phyloP scores from a whole-genome alignment of 2,888 invertebrate genomes.

The Lamellibrachia satsuma region DNA sequence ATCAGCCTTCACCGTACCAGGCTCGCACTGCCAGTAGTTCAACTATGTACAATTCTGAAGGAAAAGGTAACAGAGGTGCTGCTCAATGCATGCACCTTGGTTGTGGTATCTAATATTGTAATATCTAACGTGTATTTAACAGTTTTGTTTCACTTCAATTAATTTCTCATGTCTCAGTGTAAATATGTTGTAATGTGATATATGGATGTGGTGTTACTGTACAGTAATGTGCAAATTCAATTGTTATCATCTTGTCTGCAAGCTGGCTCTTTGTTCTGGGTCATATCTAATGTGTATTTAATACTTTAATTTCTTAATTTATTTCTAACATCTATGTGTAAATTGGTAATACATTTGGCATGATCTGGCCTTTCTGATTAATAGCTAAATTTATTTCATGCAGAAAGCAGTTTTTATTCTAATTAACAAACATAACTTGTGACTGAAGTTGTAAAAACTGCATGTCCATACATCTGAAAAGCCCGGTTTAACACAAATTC shows the following conservation, averaged over 20 bases:
- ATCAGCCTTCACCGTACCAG: slow-evolving; percentile 40
- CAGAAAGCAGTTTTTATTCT: not conserved
- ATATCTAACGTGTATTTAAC: not conserved
- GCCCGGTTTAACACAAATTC: not conserved
- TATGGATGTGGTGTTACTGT: not conserved
- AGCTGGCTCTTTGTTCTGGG: not conserved
- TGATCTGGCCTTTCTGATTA: not conserved
- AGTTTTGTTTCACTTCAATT: not conserved
- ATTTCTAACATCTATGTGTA: not conserved
- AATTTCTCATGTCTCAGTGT: not conserved
- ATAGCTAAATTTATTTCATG: not conserved
- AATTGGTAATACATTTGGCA: not conserved
- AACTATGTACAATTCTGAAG: slow-evolving; percentile 28
- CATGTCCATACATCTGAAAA: slow-evolving; percentile 9
- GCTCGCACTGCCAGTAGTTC: slow-evolving; percentile 36
- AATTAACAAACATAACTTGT: not conserved
- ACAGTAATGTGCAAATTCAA: not conserved
- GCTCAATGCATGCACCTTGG: not conserved
- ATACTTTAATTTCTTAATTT: not conserved
- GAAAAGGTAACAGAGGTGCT: slow-evolving; percentile 20
- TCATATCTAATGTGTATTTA: not conserved
- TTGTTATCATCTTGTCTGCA: not conserved
- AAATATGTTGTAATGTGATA: not conserved
- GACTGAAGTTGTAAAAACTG: not conserved
- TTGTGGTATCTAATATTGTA: not conserved